These are phyloP conservation scores for Siniperca chuatsi DNA, from an alignment of 2,113 vertebrate genomes.

Conservation along the genomic window DNA sequence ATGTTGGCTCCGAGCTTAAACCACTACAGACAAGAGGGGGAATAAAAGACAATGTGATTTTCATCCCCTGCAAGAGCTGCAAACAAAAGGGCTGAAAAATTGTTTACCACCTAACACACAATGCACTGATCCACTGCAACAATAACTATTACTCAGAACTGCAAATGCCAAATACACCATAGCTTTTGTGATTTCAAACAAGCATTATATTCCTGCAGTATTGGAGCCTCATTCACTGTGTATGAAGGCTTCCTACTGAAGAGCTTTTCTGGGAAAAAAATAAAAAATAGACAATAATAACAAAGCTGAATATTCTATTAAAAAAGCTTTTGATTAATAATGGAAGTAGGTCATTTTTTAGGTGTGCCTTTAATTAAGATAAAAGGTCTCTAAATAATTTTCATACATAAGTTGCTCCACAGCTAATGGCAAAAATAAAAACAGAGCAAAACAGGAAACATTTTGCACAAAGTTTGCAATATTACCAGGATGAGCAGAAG, in stretches of 20 bases:
- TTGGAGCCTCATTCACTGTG: slow-evolving; percentile 33
- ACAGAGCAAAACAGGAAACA: background rate
- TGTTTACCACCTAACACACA: slow-evolving; percentile 58
- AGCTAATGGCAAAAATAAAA: background rate
- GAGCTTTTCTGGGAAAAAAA: slow-evolving; percentile 39
- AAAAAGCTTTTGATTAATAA: slow-evolving; percentile 16
- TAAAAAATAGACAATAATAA: background rate
- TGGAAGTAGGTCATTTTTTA: background rate
- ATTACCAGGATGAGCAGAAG: slow-evolving; percentile 96
- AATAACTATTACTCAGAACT: slow-evolving; percentile 59
- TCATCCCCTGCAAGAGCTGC: slow-evolving; percentile 38
- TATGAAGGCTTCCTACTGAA: slow-evolving; percentile 43
- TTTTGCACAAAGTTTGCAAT: background rate
- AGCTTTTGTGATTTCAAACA: slow-evolving; percentile 67
- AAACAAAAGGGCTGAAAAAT: slow-evolving; percentile 63
- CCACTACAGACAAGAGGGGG: slow-evolving; percentile 87
- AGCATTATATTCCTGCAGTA: slow-evolving; percentile 37
- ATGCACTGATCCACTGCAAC: slow-evolving; percentile 34
- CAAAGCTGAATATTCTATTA: background rate
- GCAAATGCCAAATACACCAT: slow-evolving; percentile 53
- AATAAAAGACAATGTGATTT: slow-evolving; percentile 56
- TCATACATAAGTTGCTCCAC: background rate
- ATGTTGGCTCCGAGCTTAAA: slow-evolving; percentile 97
- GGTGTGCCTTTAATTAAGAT: background rate
- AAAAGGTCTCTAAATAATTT: background rate